phyloP scores from a whole-genome alignment of 2,113 vertebrate genomes.

The Dunckerocampus dactyliophorus region DNA sequence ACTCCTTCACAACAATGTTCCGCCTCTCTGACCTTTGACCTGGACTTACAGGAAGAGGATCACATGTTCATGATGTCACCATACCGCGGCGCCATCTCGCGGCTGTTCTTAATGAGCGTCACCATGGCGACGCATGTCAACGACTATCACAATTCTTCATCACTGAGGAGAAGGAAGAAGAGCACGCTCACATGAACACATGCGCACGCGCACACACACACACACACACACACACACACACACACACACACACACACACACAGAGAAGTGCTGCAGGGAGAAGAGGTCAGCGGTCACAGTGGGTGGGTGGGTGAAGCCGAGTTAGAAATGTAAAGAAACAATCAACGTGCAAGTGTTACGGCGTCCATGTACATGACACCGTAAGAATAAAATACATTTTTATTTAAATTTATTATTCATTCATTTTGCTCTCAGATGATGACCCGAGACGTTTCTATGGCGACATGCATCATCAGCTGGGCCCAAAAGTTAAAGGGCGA shows the following conservation, averaged over 20 bases:
- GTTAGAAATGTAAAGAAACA: too few relatives aligned
- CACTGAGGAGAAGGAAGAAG: conserved; percentile 2
- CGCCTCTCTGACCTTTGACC: background rate
- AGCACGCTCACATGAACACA: conserved; percentile 2
- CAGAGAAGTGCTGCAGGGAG: conserved; percentile 12
- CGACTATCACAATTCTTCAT: background rate
- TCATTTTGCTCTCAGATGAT: background rate
- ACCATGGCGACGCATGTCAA: background rate
- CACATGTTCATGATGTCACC: conserved; percentile 3
- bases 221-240: conserved; percentile 1
- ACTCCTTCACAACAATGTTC: background rate
- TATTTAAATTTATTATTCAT: conserved; percentile 34
- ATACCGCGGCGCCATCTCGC: too few relatives aligned
- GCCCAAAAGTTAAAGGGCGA: too few relatives aligned
- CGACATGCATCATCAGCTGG: too few relatives aligned
- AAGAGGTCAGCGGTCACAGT: conserved; percentile 42
- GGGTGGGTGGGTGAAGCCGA: conserved; percentile 45
- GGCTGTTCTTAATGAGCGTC: background rate
- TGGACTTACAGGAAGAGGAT: background rate
- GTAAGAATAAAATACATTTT: conserved; percentile 25
- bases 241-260: background rate
- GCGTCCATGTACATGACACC: too few relatives aligned
- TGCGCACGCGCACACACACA: too few relatives aligned
- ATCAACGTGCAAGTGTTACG: too few relatives aligned
- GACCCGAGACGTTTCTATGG: background rate